phyloP scores from a whole-genome alignment of 2,797 vertebrate genomes.

The Cottoperca gobio region DNA sequence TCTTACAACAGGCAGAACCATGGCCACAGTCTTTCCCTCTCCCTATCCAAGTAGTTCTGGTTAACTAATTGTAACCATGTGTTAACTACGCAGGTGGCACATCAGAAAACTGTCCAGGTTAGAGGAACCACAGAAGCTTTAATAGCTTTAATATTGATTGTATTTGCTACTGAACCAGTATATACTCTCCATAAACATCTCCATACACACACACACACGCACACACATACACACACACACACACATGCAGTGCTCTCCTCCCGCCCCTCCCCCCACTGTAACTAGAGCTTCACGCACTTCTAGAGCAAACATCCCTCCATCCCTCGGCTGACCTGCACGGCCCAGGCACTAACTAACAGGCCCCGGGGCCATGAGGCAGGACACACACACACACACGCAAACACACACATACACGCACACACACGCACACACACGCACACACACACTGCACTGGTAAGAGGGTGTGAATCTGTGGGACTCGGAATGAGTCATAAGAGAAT shows the following conservation, averaged over 20 bases:
- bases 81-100: neutral
- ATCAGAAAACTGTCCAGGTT: neutral
- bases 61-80: constrained; percentile 5
- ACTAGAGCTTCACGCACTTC: constrained; percentile 65
- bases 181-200: neutral
- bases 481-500: constrained; percentile 39
- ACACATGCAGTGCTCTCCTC: constrained; percentile 10
- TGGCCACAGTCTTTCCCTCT: neutral
- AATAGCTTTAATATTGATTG: constrained; percentile 9
- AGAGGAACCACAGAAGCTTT: neutral
- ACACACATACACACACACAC: constrained; percentile 26
- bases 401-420: constrained; percentile 2
- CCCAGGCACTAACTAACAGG: constrained; percentile 74
- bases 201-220: constrained; percentile 2
- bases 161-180: constrained; percentile 11
- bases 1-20: neutral
- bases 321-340: constrained; percentile 64
- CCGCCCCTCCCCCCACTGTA: constrained; percentile 54
- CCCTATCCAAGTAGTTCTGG: neutral
- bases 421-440: constrained; percentile 33
- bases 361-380: constrained; percentile 67
- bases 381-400: constrained; percentile 20
- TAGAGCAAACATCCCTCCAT: constrained; percentile 69
- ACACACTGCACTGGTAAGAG: constrained; percentile 16
- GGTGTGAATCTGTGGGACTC: constrained; percentile 56